phyloP scores from a whole-genome alignment of 2,888 invertebrate species.

The Strigamia transsilvanica region DNA sequence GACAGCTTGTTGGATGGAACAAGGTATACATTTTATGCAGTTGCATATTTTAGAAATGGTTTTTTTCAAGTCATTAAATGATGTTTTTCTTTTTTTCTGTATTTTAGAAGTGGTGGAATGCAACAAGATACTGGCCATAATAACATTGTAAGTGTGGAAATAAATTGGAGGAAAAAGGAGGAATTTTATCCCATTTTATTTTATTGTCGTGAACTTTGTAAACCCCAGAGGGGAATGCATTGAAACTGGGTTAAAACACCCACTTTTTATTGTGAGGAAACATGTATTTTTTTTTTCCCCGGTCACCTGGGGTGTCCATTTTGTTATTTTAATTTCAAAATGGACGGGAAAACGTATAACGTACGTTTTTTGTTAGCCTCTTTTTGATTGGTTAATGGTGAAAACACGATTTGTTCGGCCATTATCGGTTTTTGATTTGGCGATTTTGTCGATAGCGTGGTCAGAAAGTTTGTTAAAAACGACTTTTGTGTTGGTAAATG shows the following conservation, averaged over 20 bases:
- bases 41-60: background rate
- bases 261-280: background rate
- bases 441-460: too few species aligned
- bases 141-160: conserved; percentile 69
- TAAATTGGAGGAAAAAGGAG: too few species aligned
- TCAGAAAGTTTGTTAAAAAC: too few species aligned
- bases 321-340: background rate
- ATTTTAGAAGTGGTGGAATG: conserved; percentile 56
- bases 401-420: too few species aligned
- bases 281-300: background rate
- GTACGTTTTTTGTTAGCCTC: too few species aligned
- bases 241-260: background rate
- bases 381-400: too few species aligned
- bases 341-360: too few species aligned
- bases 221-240: background rate
- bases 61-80: background rate
- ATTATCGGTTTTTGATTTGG: too few species aligned
- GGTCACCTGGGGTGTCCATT: background rate
- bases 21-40: conserved; percentile 40
- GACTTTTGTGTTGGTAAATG: too few species aligned
- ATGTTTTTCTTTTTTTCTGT: conserved; percentile 36
- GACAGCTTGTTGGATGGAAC: conserved; percentile 55
- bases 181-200: too few species aligned
- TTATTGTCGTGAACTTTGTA: background rate
- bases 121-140: conserved; percentile 61